Percentiles rank a stretch among this genome's conserved stretches.
These are phyloP conservation scores for Leucoraja erinaceus DNA, from an alignment of 2,113 vertebrate species.

Conservation along the genomic window DNA sequence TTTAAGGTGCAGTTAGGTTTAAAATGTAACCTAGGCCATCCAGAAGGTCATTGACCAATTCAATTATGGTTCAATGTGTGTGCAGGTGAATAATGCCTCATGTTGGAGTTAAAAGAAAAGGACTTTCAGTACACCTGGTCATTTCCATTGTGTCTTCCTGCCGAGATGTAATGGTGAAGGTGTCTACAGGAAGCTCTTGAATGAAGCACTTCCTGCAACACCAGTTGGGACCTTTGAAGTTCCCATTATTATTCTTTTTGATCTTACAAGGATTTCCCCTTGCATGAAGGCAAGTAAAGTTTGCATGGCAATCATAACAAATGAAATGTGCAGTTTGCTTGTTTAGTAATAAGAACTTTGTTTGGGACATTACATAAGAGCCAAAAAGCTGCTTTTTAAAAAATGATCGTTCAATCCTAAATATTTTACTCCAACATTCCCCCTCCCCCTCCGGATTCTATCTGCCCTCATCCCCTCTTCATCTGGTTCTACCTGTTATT, in stretches of 20 bases:
- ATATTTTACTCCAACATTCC: not conserved
- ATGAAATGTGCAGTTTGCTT: not conserved
- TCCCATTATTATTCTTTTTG: conserved; percentile 9
- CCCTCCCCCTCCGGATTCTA: too few species aligned
- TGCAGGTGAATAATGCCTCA: not conserved
- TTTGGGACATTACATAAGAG: not conserved
- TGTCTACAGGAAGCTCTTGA: not conserved
- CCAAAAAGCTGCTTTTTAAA: not conserved
- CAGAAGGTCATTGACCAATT: conserved; percentile 6
- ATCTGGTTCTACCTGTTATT: too few species aligned
- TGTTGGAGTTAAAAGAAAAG: not conserved
- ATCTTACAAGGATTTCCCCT: not conserved
- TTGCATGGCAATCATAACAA: not conserved
- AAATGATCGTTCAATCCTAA: conserved; percentile 7
- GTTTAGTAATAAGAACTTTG: not conserved
- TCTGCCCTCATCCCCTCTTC: too few species aligned
- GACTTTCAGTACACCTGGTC: conserved; percentile 12
- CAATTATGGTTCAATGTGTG: not conserved
- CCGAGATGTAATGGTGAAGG: conserved; percentile 4
- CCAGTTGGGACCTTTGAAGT: conserved; percentile 22
- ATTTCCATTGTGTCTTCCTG: not conserved
- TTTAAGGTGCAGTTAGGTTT: conserved; percentile 18
- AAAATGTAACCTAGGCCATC: not conserved
- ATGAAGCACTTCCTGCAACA: conserved; percentile 33
- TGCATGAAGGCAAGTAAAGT: conserved; percentile 3